Base-by-base conservation (phyloP, 2,888 invertebrate genomes). In the Drosophila vallismaia region DNA sequence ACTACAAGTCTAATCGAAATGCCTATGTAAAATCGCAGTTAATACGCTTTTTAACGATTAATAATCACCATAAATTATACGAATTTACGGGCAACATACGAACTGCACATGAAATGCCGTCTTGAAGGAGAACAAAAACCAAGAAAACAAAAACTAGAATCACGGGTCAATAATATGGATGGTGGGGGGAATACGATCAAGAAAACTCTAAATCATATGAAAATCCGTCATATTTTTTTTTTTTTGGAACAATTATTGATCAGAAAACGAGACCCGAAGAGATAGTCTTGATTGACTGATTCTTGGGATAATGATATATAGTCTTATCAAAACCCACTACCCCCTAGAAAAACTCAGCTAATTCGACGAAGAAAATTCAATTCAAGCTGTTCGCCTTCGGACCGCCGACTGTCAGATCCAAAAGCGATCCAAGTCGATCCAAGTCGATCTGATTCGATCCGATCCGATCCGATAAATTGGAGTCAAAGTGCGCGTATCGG, bases 401-500 rank as follows among this genome's bases (percentile, higher is more conserved):
- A 49, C 55, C 49, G 36, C 36, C 45, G 44, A 49, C 55, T 45
- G 36, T 31, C 45, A 9, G 67, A 42, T 42, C 19, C 40, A 19
- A 19, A 42, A 14, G 8, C 19, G 19, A 19, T 19, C 2, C 19
- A 19, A 33, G 8, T 7, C n/a, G 40, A 40, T 40, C 40, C 40
- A 19, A 33, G 8, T 7, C 33, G 3, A 33, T 33, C 33, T 2
- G 1, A 33, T 10, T 5, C 40, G 40, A 40, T 40, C n/a, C 7
- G 40, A 42, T 42, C 9, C 14, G 40, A 42, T 42, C 56, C 66
- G 45, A 56, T 66, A 66, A 66, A 67, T 67, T 67, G 67, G 67
- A 67, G 67, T 67, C 67, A 67, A 67, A 67, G 67, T 67, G 67
- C 67, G 50, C 64, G 48, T 48, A 64, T 66, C 64, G 64, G 40